Percentiles rank a stretch among this genome's conserved stretches.
Conservation (phyloP, 2,888 invertebrate genomes). For the Pseudolycoriella hygida region DNA sequence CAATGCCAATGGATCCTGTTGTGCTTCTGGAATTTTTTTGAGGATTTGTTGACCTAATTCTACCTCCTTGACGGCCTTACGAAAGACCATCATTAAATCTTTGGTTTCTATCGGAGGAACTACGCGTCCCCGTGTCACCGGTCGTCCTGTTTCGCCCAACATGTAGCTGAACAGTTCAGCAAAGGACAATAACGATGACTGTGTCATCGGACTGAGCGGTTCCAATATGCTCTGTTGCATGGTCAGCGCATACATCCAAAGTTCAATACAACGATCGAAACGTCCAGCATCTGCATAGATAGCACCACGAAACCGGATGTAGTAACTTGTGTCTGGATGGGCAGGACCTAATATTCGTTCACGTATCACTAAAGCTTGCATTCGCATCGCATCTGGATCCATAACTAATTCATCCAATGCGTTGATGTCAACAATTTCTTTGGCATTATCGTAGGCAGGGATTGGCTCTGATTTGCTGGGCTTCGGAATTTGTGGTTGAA, state of each 20-base stretch:
- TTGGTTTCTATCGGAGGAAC: conserved; percentile 65
- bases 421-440: conserved; percentile 62
- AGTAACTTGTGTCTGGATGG: conserved; percentile 93
- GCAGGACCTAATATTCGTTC: conserved; percentile 84
- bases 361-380: conserved; percentile 83
- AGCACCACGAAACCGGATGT: conserved; percentile 71
- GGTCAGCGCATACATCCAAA: conserved; percentile 94
- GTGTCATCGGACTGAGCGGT: conserved; percentile 86
- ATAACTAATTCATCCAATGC: conserved; percentile 72
- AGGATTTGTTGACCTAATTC: conserved; percentile 43
- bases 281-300: conserved; percentile 91
- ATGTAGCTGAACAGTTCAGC: conserved; percentile 90
- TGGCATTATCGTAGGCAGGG: conserved; percentile 75
- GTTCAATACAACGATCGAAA: conserved; percentile 76
- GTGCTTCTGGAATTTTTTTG: conserved; percentile 39
- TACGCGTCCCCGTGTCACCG: conserved; percentile 46
- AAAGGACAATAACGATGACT: conserved; percentile 84
- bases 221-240: conserved; percentile 90
- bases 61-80: conserved; percentile 62
- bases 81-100: conserved; percentile 69
- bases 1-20: conserved; percentile 52
- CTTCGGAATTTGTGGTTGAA: conserved; percentile 54
- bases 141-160: conserved; percentile 70
- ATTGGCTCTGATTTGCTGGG: conserved; percentile 50
- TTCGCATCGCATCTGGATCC: conserved; percentile 91